A percentile compares a stretch with the other conserved stretches of the same genome.
These are phyloP conservation scores for Drosophila leonis DNA, from an alignment of 2,888 invertebrate genomes.

Conservation along the genomic window DNA sequence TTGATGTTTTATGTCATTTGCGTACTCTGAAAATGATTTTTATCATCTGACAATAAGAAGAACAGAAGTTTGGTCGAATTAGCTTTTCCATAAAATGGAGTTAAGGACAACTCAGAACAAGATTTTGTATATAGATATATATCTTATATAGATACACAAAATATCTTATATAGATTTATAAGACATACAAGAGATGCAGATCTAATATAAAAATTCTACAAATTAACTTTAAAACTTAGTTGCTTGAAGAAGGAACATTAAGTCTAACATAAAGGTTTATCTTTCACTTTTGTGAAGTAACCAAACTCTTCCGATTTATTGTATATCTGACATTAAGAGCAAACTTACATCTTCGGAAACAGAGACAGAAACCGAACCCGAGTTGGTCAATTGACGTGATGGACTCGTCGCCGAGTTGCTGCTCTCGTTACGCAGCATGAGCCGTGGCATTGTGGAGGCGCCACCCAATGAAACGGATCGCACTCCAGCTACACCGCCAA, in stretches of 20 bases:
- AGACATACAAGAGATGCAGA: background rate
- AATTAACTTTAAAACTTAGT: background rate
- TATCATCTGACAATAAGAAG: no score
- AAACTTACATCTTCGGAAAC: slow-evolving; percentile 83
- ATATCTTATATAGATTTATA: background rate
- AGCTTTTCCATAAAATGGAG: no score
- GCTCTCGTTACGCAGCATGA: slow-evolving; percentile 70
- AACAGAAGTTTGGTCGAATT: no score
- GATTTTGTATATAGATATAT: no score
- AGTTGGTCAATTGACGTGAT: slow-evolving; percentile 64
- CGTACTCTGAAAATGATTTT: no score
- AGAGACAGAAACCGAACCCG: slow-evolving; percentile 67
- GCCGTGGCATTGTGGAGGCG: slow-evolving; percentile 66
- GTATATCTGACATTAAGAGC: background rate
- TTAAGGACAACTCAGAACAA: no score
- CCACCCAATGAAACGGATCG: slow-evolving; percentile 51
- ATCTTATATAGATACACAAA: no score
- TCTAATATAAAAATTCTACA: no score
- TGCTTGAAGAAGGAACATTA: background rate
- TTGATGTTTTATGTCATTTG: no score
- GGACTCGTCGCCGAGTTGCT: slow-evolving; percentile 71
- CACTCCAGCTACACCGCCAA: background rate
- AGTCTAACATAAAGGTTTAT: background rate
- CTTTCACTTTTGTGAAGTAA: background rate
- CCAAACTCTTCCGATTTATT: background rate